These are phyloP conservation scores for Anas platyrhynchos DNA, from an alignment of 2,113 vertebrate genomes.

Conservation along the genomic window DNA sequence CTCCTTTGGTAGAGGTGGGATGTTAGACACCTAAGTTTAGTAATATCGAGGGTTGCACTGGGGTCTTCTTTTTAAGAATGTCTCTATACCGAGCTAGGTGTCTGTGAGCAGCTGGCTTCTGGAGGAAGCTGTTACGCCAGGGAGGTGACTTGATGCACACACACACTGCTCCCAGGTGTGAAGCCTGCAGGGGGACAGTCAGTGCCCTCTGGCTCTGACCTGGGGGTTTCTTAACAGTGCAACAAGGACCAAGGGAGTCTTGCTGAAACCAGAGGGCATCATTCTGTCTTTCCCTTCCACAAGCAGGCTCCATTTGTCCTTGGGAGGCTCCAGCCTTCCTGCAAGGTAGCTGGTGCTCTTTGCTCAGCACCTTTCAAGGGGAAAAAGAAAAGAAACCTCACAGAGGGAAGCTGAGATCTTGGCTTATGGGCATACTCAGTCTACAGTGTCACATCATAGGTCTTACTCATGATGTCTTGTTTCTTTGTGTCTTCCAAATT, in stretches of 20 bases:
- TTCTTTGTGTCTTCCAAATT: not conserved
- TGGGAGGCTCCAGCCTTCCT: accelerated
- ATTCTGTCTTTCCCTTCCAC: not conserved
- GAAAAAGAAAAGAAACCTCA: not conserved
- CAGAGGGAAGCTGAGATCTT: not conserved
- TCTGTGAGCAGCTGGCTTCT: not conserved
- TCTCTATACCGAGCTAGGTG: not conserved
- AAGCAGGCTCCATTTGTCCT: accelerated
- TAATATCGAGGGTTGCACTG: not conserved
- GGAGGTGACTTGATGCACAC: not conserved
- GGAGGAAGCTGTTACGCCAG: not conserved
- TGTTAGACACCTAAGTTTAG: not conserved
- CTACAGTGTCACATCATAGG: not conserved
- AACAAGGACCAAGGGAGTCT: not conserved
- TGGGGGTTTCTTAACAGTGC: not conserved
- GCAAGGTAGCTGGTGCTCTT: not conserved
- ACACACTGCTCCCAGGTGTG: not conserved
- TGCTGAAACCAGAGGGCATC: not conserved
- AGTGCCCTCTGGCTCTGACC: not conserved
- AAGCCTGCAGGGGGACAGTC: not conserved
- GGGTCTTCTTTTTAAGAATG: not conserved
- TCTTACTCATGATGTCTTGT: not conserved
- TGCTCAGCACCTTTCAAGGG: not conserved
- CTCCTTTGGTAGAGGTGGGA: not conserved
- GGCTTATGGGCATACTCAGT: not conserved